phyloP scores from a whole-genome alignment of 2,797 vertebrate species.

The Aulostomus chinensis region DNA sequence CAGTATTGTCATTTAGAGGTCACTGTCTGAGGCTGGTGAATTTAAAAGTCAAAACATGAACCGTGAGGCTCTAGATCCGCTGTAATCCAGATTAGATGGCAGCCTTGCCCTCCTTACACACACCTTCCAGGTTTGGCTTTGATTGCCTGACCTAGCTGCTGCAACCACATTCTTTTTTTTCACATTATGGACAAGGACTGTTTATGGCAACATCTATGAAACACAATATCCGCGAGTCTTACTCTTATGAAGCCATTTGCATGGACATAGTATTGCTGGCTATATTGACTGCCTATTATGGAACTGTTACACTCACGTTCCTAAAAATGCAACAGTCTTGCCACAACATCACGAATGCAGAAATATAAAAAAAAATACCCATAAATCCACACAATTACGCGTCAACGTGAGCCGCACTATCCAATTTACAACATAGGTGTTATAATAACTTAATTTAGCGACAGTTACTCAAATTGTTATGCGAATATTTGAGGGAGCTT shows the following conservation, averaged over 20 bases:
- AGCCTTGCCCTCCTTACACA: constrained; percentile 38
- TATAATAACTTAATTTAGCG: constrained; percentile 10
- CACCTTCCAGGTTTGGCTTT: constrained; percentile 26
- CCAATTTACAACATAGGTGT: constrained; percentile 19
- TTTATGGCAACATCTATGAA: no score
- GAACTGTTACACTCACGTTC: neutral
- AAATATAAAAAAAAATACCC: no score
- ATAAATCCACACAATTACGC: no score
- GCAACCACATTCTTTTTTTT: no score
- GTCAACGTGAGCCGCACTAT: constrained; percentile 26
- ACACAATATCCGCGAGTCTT: no score
- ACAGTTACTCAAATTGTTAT: constrained; percentile 1
- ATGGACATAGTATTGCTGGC: no score
- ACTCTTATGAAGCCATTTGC: no score
- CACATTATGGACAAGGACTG: no score
- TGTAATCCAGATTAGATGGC: constrained; percentile 66
- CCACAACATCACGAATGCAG: no score
- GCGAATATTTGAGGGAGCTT: neutral
- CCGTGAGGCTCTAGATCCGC: constrained; percentile 48
- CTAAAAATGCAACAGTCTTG: no score
- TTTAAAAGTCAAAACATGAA: constrained; percentile 49
- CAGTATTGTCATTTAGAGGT: constrained; percentile 1
- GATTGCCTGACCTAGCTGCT: no score
- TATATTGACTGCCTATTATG: neutral
- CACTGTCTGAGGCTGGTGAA: constrained; percentile 19